Base-by-base conservation (phyloP, 1,140 invertebrate genomes). In the Brachionus manjavacas region DNA sequence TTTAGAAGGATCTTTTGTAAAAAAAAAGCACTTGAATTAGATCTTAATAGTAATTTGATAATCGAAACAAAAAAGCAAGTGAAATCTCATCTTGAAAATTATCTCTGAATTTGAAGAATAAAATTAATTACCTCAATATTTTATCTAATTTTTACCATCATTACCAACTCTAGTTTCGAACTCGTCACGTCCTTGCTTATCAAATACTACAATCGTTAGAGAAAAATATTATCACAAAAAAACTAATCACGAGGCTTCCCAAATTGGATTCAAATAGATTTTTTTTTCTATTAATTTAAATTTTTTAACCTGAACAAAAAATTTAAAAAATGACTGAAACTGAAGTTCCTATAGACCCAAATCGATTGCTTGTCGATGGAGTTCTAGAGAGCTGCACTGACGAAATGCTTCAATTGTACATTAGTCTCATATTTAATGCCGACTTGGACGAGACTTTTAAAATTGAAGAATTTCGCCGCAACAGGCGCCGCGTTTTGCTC, bases 341-440 rank as follows among this genome's bases (percentile, higher is more conserved):
- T 14, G 79, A 81, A 20, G 64, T 64, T 23, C 79, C 79, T 11
- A 64, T 64, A 20, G 79, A 81, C 28, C 43, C 25, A 14, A 3
- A 9, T 35, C 20, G 79, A 43, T n/a, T 81, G 11, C 41, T 81
- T 35, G 16, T 81, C 35, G 52, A 64, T 25, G 64, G 64, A 35
- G 79, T 68, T 14, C 8, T 20, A 11, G 79, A 81, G n/a, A 81
- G 14, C 12, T 60, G 52, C 23, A 28, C 79, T 2, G 79, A 81
- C 16, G 79, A 81, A 68, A 81, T 81, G 79, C 31, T 81, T 64
- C 79, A 68, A 46, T 35, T 81, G 20, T 81, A 81, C 41, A 81
- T 81, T 14, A 39, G 35, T 25, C 31, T 81, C n/a, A 60, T 81
- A 23, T 64, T 81, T 4, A 81, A 81, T 39, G 20, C n/a, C 16